Evolutionary conservation across 2,888 invertebrate genomes (phyloP), one percentile per base, ranked within the genome.

Genomic region (Salticus scenicus): DNA sequence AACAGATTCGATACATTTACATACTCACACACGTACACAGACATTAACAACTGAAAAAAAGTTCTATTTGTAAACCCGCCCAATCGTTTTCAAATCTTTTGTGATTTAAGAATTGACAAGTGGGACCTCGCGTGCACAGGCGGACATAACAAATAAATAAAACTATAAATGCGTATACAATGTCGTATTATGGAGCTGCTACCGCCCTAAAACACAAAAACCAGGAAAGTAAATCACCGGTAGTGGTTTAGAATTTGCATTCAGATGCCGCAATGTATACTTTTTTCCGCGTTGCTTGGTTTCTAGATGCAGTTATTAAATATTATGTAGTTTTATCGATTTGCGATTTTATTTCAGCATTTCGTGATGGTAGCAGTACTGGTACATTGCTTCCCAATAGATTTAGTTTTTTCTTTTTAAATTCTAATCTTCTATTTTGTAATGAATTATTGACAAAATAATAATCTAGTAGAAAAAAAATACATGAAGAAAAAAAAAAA

Each of bases 201-300:
- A 42, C 37, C 41, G 70, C 33, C 33, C 41, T 41, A 14, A 41
- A 70, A 70, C 70, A 70, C 42, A 41, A 70, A 70, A 70, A 70
- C 70, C 70, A 70, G 42, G 70, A 70, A 70, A 70, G 70, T 70
- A 30, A 41, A 24, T 20, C 57, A 57, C 57, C 0, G 47, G 20
- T 20, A 24, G 20, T 24, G 57, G 2, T 57, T 24, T 17, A 57
- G 57, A 57, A n/a, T 57, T 57, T 57, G 57, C 57, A 57, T 57
- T 57, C 57, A 57, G 17, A 4, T 1, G 57, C 57, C 57, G 57
- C 57, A 17, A 17, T 57, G 57, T 57, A 12, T 57, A 24, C 24
- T 57, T 24, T 57, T 24, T 24, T 57, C 24, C 47, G 2, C 17
- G 12, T 20, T 24, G 20, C 14, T 37, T 24, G 20, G 57, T 57